These are phyloP conservation scores for Siphamia tubifer DNA, from an alignment of 2,113 vertebrate species.

Conservation along the genomic window DNA sequence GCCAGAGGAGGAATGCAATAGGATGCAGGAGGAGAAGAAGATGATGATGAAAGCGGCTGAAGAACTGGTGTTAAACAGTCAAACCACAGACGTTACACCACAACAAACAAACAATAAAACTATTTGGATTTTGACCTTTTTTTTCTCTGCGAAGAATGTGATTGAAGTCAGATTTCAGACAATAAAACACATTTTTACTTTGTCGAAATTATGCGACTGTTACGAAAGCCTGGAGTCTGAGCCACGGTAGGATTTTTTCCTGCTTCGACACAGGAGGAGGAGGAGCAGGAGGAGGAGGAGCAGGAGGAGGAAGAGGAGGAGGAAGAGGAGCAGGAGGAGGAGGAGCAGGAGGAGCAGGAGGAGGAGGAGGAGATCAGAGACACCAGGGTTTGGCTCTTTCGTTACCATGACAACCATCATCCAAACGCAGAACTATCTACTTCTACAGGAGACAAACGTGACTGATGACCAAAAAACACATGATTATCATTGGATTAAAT, in stretches of 20 bases:
- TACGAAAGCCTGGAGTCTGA: slow-evolving; percentile 14
- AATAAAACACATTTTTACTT: slow-evolving; percentile 15
- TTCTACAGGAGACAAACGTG: background rate
- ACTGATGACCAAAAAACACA: too few species aligned
- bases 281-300: slow-evolving; percentile 29
- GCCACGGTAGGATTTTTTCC: slow-evolving; percentile 10
- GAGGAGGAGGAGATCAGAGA: slow-evolving; percentile 20
- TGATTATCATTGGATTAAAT: slow-evolving; percentile 36
- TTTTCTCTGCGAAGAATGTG: slow-evolving; percentile 9
- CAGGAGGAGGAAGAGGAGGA: slow-evolving; percentile 26
- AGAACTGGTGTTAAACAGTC: slow-evolving; percentile 35
- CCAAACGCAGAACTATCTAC: background rate
- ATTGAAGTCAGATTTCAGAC: slow-evolving; percentile 13
- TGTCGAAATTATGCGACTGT: background rate
- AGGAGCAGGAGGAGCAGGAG: too few species aligned
- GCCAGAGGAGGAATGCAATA: slow-evolving; percentile 43
- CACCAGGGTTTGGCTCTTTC: slow-evolving; percentile 4
- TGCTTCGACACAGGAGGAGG: slow-evolving; percentile 11
- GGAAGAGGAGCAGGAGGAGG: too few species aligned
- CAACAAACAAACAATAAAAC: slow-evolving; percentile 43
- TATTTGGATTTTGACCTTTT: background rate
- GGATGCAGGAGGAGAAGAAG: too few species aligned
- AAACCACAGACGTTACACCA: slow-evolving; percentile 44
- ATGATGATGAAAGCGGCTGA: slow-evolving; percentile 36
- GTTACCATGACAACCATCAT: slow-evolving; percentile 20